phyloP scores from a whole-genome alignment of 1,140 invertebrate species.

The Tribolium castaneum region DNA sequence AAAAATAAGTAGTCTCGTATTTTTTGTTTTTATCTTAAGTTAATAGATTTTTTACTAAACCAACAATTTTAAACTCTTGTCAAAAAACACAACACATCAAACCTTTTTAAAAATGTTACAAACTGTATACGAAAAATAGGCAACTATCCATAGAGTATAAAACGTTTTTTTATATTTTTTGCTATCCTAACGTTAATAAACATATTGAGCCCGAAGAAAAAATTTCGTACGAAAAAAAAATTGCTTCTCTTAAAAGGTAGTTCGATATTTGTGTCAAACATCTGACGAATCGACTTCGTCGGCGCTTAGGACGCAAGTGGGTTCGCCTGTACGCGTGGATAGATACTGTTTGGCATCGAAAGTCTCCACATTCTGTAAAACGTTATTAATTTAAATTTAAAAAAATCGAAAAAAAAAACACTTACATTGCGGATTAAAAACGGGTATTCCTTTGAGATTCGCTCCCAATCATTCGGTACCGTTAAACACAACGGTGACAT shows the following conservation, averaged over 20 bases:
- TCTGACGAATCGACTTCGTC: slow-evolving; percentile 52
- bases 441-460: slow-evolving; percentile 68
- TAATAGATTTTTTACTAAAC: slow-evolving; percentile 29
- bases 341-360: slow-evolving; percentile 62
- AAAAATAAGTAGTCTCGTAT: slow-evolving; percentile 28
- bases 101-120: slow-evolving; percentile 30
- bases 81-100: slow-evolving; percentile 31
- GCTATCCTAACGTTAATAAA: slow-evolving; percentile 26
- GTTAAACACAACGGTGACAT: slow-evolving; percentile 68
- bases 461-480: slow-evolving; percentile 67
- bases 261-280: slow-evolving; percentile 50
- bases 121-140: slow-evolving; percentile 29
- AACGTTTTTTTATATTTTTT: slow-evolving; percentile 16
- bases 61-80: slow-evolving; percentile 29
- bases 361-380: slow-evolving; percentile 59
- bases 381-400: background rate
- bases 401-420: background rate
- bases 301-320: slow-evolving; percentile 49
- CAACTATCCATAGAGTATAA: slow-evolving; percentile 34
- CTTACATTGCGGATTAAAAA: slow-evolving; percentile 68
- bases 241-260: slow-evolving; percentile 7
- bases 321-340: slow-evolving; percentile 55
- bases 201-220: slow-evolving; percentile 25
- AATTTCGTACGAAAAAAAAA: slow-evolving; percentile 14
- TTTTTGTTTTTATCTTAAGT: slow-evolving; percentile 22